Base-by-base conservation (phyloP, 2,888 invertebrate genomes). In the Dichetophora obliterata region DNA sequence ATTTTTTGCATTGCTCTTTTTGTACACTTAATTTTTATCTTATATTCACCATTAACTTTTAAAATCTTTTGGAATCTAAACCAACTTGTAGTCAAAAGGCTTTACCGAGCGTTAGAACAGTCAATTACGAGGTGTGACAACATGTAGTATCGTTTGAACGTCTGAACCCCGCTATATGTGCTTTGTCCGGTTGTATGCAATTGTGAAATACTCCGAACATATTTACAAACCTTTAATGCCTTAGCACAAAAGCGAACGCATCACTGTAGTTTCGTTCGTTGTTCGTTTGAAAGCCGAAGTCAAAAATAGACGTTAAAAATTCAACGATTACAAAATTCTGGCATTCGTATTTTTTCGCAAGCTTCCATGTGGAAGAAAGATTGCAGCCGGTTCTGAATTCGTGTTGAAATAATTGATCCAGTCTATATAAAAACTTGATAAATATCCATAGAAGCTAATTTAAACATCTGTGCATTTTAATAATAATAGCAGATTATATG, bases 301-400 rank as follows among this genome's bases (percentile, higher is more conserved):
- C 72, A 77, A 76, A 79, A 82, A 80, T 79, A 82, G 72, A 82
- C 81, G 81, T 82, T 82, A 80, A 79, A 79, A 77, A 71, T 61
- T 74, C n/a, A 63, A 65, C 63, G 78, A 79, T 76, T 77, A 75
- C 72, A 76, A 72, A 77, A 80, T 73, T 78, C 79, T 54, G 78
- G 78, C 43, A 74, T 81, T 81, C 78, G 80, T 79, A 80, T 73
- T 79, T 80, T 80, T 82, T 84, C 82, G 82, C 82, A 82, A 81
- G 82, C 82, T 83, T 84, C 84, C 84, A 84, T 85, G 85, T 82
- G 84, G 83, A 83, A 82, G 81, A 81, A 81, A 69, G 74, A 79
- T 84, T 78, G 82, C 81, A 82, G 83, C 85, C 84, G 85, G 85
- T 79, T 81, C 78, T 79, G 63, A 66, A 69, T 79, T 70, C 72